Percentiles rank a stretch among this genome's conserved stretches.
phyloP scores from a whole-genome alignment of 2,888 invertebrate genomes.

The Calephelis perditalis region DNA sequence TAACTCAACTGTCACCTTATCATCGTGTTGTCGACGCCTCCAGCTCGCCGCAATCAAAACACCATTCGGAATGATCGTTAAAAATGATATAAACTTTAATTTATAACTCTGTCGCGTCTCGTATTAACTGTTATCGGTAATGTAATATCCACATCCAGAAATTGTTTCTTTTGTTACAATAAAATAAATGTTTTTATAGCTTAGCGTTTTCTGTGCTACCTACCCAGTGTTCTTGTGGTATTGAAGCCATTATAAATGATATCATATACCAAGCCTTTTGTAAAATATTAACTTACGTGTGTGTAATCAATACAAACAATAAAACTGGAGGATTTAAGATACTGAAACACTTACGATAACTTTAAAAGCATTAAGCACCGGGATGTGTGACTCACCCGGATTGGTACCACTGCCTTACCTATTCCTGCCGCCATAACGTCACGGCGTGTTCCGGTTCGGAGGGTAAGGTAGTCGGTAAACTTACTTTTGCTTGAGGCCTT shows the following conservation, averaged over 20 bases:
- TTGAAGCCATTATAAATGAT: conserved; percentile 22
- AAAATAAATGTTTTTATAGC: conserved; percentile 49
- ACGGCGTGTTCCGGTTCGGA: no score
- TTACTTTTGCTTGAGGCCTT: no score
- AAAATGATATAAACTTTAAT: conserved; percentile 77
- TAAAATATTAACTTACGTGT: not conserved
- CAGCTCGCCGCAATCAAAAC: conserved; percentile 75
- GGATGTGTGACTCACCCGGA: no score
- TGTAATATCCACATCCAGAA: conserved; percentile 62
- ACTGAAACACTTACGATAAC: no score
- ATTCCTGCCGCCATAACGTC: no score
- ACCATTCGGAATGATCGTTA: conserved; percentile 72
- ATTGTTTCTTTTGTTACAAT: conserved; percentile 60
- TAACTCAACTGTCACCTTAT: conserved; percentile 70
- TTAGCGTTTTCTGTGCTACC: conserved; percentile 34
- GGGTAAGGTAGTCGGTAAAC: no score
- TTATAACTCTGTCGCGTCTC: conserved; percentile 61
- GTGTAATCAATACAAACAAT: no score
- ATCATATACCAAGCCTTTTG: not conserved
- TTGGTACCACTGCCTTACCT: no score
- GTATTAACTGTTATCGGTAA: conserved; percentile 70
- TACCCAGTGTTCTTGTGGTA: conserved; percentile 32
- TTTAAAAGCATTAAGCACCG: no score
- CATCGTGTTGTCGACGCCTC: conserved; percentile 77
- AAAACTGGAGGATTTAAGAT: no score